Evolutionary conservation across 2,888 invertebrate genomes (phyloP), one percentile per base, ranked within the genome.

Genomic region (Litoditis marina): DNA sequence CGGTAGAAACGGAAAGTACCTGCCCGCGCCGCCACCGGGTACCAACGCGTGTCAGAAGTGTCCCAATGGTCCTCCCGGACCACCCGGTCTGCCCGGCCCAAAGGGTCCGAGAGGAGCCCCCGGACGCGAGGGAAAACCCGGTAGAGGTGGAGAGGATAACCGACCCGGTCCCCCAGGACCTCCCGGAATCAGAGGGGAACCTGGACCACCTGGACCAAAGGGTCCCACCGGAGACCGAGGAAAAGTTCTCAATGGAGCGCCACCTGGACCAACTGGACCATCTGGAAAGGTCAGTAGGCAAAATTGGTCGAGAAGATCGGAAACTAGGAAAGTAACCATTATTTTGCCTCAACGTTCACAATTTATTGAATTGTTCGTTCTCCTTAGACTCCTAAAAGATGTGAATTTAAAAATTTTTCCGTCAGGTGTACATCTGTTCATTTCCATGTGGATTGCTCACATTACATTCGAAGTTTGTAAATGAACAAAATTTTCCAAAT

Each of bases 91-190:
- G n/a, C n/a, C n/a, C 39, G 71, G 71, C 54, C 67, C 66, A n/a
- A 75, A 79, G 61, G 81, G 81, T 46, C 71, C 69, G 6, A 70
- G 77, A n/a, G 79, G 78, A 44, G 61, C 62, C 2, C 57, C 70
- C 11, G 76, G 76, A 30, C 54, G 54, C 11, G 65, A 67, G 8
- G 73, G 76, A 0, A 71, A 69, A 52, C 32, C 66, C 1, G 75
- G 75, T 13, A 57, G 71, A 34, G 16, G 49, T 2, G 80, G 80
- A 50, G 80, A 80, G 36, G 69, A 78, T 59, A 80, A 79, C 59
- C 63, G 80, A 51, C 71, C 77, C 19, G 80, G 80, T 27, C 80
- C 80, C 1, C 80, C 80, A 46, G 80, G 80, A 52, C 77, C 79
- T 2, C 77, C 77, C 2, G 79, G 79, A 59, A 69, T 78, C 44